Percentiles rank a stretch among this genome's conserved stretches.
These are phyloP conservation scores for Paraescarpia echinospica DNA, from an alignment of 1,140 invertebrate genomes.

Conservation along the genomic window DNA sequence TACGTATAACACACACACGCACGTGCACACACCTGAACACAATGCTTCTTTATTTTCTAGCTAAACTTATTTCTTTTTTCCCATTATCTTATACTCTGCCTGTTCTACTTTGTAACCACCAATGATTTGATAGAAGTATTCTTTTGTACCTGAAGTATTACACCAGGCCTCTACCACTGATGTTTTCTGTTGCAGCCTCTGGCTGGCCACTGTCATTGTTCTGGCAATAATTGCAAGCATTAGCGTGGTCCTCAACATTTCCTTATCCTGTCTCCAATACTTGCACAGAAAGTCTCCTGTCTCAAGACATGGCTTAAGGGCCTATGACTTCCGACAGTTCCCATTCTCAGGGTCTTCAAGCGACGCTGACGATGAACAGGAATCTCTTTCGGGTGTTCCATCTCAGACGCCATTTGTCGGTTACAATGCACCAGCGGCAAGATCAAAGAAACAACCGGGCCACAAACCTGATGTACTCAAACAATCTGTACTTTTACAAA, in stretches of 20 bases:
- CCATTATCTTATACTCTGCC: not conserved
- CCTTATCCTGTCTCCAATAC: not conserved
- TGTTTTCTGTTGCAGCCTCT: not conserved
- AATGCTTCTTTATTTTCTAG: too few relatives aligned
- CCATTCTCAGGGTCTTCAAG: not conserved
- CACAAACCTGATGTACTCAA: not conserved
- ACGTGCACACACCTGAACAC: too few relatives aligned
- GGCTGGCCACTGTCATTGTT: not conserved
- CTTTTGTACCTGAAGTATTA: not conserved
- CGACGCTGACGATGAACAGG: not conserved
- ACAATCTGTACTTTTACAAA: not conserved
- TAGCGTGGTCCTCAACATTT: not conserved
- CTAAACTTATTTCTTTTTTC: not conserved
- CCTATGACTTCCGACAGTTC: not conserved
- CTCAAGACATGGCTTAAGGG: not conserved
- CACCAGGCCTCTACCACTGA: not conserved
- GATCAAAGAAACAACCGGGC: not conserved
- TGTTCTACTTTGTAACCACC: not conserved
- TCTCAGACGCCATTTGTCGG: not conserved
- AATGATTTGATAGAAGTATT: not conserved
- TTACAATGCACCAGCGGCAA: not conserved
- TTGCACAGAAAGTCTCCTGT: not conserved
- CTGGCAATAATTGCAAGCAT: not conserved
- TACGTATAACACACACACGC: too few relatives aligned
- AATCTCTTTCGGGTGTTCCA: not conserved